Evolutionary conservation across 2,113 vertebrate species (phyloP).

Genomic region (Corapipo altera): DNA sequence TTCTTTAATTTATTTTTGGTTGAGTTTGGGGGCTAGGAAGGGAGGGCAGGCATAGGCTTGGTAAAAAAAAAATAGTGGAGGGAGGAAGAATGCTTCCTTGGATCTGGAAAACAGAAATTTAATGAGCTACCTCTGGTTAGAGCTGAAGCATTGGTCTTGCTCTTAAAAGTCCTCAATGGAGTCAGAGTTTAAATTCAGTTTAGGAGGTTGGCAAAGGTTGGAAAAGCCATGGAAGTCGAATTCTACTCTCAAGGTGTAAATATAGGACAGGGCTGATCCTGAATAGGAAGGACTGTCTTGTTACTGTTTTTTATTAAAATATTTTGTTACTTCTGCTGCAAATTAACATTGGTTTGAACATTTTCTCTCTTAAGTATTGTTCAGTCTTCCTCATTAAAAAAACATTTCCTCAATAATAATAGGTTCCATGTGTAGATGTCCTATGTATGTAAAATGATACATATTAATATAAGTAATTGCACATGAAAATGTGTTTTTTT

Average conservation of each 20-base stretch:
- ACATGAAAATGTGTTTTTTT: not conserved
- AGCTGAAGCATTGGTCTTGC: not conserved
- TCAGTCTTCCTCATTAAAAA: constrained; percentile 62
- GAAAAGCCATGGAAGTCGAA: rapidly evolving
- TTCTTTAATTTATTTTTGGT: not conserved
- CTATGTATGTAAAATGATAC: constrained; percentile 19
- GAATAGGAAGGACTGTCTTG: not conserved
- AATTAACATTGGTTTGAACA: constrained; percentile 47
- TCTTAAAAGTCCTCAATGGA: not conserved
- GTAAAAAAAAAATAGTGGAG: not conserved
- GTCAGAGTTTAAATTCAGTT: not conserved
- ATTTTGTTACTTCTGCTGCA: constrained; percentile 38
- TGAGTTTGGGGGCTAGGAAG: not conserved
- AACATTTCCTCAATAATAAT: constrained; percentile 57
- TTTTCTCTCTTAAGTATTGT: constrained; percentile 61
- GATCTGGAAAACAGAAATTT: not conserved
- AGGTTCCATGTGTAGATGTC: constrained; percentile 33
- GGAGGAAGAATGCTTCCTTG: not conserved
- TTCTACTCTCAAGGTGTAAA: not conserved
- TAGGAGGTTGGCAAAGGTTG: not conserved
- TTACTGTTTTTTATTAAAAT: constrained; percentile 27
- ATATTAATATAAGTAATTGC: constrained; percentile 16
- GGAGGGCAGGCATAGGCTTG: not conserved
- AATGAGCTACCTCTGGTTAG: not conserved
- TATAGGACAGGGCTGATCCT: not conserved